Evolutionary conservation across 2,888 invertebrate genomes (phyloP), one percentile per base, ranked within the genome.

Genomic region (Lithophane ornitopus): DNA sequence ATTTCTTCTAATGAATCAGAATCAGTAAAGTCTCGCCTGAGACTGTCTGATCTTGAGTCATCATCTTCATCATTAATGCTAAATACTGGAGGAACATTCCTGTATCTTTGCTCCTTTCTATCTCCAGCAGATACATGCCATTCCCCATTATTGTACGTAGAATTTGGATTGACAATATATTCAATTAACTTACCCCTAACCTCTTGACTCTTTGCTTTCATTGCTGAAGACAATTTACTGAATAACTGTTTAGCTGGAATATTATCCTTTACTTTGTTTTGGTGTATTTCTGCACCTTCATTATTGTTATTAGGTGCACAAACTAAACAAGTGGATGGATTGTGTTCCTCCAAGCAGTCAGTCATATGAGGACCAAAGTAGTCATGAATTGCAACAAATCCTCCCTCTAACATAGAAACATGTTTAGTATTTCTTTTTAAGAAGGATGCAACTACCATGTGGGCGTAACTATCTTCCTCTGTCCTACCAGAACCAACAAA

Each of bases 361-460:
- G 97, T 97, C 94, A 98, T 97, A 90, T 98, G 98, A 75, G 98
- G 98, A 22, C 98, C 98, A 91, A 99, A 98, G 89, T 98, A 98
- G 85, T 98, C 98, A 90, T 98, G 98, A 84, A 98, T 97, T 44
- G 98, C 98, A 88, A 97, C 97, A 95, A 99, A 99, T 6, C 99
- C 99, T 76, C 99, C 99, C 85, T 98, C 98, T 34, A 99, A 97
- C 94, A 99, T 97, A 67, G 99, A 99, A 66, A 99, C 98, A 93
- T 98, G 99, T 89, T 98, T 98, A 0, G 98, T 98, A 92, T 99
- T 98, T 92, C 98, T 98, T 94, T 99, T 99, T 66, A 99, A 97
- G 94, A 99, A 99, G 75, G 99, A 99, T 11, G 99, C 99, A 26
- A 99, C 98, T 41, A 99, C 99, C 99, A 99, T 99, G 92, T 99